Percentiles rank a stretch among this genome's conserved stretches.
These are phyloP conservation scores for Catalaphyllia jardinei DNA, from an alignment of 64 coral and sea anemone species.

Conservation along the genomic window DNA sequence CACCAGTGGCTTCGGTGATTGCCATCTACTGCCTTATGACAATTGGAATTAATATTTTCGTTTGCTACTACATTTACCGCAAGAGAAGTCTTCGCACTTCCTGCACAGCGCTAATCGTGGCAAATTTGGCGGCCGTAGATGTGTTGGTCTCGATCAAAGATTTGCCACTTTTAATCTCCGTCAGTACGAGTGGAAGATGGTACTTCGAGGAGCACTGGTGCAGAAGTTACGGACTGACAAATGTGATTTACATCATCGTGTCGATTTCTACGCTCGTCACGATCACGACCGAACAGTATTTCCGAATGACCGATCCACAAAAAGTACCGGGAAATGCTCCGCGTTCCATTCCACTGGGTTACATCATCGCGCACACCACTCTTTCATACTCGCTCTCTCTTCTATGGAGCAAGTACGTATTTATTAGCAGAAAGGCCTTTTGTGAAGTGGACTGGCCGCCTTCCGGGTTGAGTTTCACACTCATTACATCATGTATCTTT, in stretches of 20 bases:
- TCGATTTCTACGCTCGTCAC: conserved; percentile 95
- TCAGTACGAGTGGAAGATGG: conserved; percentile 78
- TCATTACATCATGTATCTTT: conserved; percentile 85
- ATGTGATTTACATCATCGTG: conserved; percentile 96
- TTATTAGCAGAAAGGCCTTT: conserved; percentile 96
- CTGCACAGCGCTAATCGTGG: conserved; percentile 92
- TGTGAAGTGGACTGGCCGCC: conserved; percentile 94
- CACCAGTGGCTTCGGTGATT: conserved; percentile 70
- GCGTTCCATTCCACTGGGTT: conserved; percentile 82
- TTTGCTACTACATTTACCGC: conserved; percentile 92
- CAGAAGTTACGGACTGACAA: conserved; percentile 94
- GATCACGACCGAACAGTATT: conserved; percentile 88
- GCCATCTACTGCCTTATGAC: conserved; percentile 89
- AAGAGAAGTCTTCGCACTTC: conserved; percentile 86
- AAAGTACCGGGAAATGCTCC: conserved; percentile 14
- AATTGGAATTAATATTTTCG: conserved; percentile 80
- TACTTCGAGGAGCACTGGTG: conserved; percentile 99
- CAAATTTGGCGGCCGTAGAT: conserved; percentile 94
- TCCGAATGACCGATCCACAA: conserved; percentile 53
- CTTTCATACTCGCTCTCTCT: conserved; percentile 92
- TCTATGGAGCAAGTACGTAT: conserved; percentile 98
- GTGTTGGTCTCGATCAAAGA: conserved; percentile 98
- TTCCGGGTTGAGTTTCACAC: conserved; percentile 74
- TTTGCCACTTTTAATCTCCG: conserved; percentile 81
- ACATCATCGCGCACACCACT: conserved; percentile 96